phyloP scores from a whole-genome alignment of 2,113 vertebrate genomes.

The Leptobrachium leishanense region DNA sequence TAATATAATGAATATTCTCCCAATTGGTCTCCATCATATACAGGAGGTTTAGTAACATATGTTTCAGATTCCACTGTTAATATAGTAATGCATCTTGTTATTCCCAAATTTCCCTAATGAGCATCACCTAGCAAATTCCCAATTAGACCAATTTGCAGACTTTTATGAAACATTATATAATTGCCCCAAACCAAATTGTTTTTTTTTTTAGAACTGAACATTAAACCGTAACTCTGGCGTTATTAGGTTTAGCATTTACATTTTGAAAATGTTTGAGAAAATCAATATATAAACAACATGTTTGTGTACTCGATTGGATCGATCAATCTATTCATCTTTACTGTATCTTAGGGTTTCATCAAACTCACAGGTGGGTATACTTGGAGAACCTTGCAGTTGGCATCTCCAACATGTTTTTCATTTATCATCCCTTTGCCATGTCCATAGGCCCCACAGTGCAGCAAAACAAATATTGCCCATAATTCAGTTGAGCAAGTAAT shows the following conservation, averaged over 20 bases:
- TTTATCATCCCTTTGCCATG: no score
- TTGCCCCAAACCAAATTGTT: neutral
- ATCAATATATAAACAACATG: no score
- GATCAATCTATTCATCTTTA: no score
- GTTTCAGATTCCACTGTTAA: conserved; percentile 40
- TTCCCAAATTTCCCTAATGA: conserved; percentile 46
- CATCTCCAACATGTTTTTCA: no score
- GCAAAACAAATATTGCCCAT: no score
- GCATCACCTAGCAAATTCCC: neutral
- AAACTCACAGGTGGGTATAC: no score
- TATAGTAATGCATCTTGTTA: conserved; percentile 51
- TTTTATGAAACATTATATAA: conserved; percentile 8
- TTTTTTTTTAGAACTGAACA: neutral
- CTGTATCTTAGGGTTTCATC: no score
- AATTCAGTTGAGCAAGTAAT: no score
- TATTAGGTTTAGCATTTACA: conserved; percentile 15
- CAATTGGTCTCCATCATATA: neutral
- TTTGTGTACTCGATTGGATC: no score
- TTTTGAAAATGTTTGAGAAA: neutral
- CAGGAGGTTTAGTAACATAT: neutral
- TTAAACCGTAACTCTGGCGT: neutral
- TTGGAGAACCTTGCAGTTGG: no score
- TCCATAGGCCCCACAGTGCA: no score
- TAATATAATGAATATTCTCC: neutral
- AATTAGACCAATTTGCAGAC: neutral